Percentiles rank a stretch among this genome's conserved stretches.
Evolutionary conservation across 2,888 invertebrate genomes (phyloP).

Genomic region (Eueremaeus valkanovi): DNA sequence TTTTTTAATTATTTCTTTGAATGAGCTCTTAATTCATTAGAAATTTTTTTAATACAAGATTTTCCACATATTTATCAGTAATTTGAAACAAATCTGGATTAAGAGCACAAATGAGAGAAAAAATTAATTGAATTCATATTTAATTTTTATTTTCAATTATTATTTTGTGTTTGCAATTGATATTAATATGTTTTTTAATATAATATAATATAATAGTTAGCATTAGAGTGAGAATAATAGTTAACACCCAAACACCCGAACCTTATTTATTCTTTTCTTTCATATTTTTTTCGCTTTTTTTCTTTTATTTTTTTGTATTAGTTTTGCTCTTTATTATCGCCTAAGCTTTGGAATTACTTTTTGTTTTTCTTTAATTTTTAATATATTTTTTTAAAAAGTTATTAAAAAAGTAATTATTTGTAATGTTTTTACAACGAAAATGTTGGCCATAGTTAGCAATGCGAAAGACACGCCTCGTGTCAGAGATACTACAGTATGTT

Average conservation of each 20-base stretch:
- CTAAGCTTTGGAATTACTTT: neutral
- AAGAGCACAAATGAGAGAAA: too few relatives aligned
- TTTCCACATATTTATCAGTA: neutral
- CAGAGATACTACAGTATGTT: slow-evolving; percentile 13
- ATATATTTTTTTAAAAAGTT: too few relatives aligned
- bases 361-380: too few relatives aligned
- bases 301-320: neutral
- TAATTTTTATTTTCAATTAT: neutral
- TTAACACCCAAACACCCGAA: slow-evolving; percentile 14
- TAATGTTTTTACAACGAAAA: neutral
- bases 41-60: neutral
- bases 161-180: neutral
- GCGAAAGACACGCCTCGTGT: neutral
- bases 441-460: neutral
- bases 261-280: neutral
- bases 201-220: neutral
- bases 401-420: neutral
- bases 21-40: neutral
- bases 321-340: neutral
- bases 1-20: neutral
- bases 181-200: neutral
- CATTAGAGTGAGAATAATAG: too few relatives aligned
- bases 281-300: neutral
- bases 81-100: too few relatives aligned
- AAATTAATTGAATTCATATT: too few relatives aligned